These are phyloP conservation scores for Triplophysa rosa DNA, from an alignment of 2,113 vertebrate genomes.

Conservation along the genomic window DNA sequence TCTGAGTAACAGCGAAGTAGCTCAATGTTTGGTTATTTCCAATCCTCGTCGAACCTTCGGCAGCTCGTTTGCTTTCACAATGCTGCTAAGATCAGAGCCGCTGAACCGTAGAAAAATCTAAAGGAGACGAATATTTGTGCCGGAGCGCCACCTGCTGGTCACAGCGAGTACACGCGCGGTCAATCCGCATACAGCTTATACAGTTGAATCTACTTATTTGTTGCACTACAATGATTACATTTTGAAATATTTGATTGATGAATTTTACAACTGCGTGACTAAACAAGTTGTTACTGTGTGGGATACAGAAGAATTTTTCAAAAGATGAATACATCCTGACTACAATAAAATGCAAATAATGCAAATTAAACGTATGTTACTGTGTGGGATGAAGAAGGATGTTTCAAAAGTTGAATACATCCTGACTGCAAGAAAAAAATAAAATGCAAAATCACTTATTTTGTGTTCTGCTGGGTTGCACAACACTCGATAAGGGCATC, in stretches of 20 bases:
- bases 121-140: neutral
- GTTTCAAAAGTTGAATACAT: neutral
- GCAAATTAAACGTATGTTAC: neutral
- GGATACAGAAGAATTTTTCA: too few species aligned
- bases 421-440: too few species aligned
- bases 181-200: too few species aligned
- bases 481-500: neutral
- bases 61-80: neutral
- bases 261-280: too few species aligned
- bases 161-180: neutral
- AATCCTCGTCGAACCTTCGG: neutral
- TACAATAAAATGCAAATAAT: too few species aligned
- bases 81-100: neutral
- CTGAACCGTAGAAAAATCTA: neutral
- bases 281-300: too few species aligned
- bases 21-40: neutral
- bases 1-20: neutral
- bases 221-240: too few species aligned
- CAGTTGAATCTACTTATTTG: too few species aligned
- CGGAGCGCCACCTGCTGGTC: neutral
- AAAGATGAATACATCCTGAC: too few species aligned
- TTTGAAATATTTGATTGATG: too few species aligned
- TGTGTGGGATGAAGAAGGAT: neutral
- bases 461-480: too few species aligned
- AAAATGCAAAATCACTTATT: too few species aligned